A percentile compares a stretch with the other conserved stretches of the same genome.
Conservation (phyloP, 2,113 vertebrate species). For the Benitochromis conjunctus region DNA sequence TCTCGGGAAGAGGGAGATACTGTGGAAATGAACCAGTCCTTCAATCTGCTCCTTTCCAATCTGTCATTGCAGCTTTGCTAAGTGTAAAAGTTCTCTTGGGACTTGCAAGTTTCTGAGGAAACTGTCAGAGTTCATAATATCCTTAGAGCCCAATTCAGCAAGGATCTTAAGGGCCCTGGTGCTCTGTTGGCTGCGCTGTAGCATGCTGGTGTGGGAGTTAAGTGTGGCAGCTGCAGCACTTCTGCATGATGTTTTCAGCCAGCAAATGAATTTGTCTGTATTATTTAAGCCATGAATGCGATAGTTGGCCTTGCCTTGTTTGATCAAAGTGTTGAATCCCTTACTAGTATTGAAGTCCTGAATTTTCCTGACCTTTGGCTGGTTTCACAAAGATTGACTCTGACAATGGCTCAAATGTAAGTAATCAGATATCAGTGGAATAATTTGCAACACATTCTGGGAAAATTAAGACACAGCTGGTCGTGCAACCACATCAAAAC, state of each 20-base stretch:
- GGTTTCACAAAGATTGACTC: neutral
- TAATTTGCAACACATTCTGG: neutral
- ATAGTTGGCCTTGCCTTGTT: neutral
- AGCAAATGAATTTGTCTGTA: neutral
- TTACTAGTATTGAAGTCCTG: neutral
- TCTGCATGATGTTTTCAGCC: neutral
- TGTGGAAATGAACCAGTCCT: neutral
- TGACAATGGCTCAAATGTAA: neutral
- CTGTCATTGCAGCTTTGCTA: constrained; percentile 16
- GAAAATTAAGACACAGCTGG: neutral
- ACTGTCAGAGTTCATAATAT: constrained; percentile 28
- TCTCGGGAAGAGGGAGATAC: constrained; percentile 3
- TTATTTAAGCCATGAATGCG: neutral
- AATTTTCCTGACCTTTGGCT: neutral
- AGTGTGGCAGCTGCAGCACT: constrained; percentile 16
- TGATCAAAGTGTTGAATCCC: neutral
- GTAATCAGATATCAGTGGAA: neutral
- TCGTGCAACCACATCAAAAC: neutral
- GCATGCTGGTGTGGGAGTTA: neutral
- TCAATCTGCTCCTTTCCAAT: neutral
- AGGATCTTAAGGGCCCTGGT: neutral
- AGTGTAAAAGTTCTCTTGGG: constrained; percentile 39
- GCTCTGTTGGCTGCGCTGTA: constrained; percentile 6
- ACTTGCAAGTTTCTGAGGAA: constrained; percentile 20
- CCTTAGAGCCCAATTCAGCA: constrained; percentile 8